A percentile compares a stretch with the other conserved stretches of the same genome.
These are phyloP conservation scores for Fabriciana adippe DNA, from an alignment of 2,888 invertebrate genomes.

Conservation along the genomic window DNA sequence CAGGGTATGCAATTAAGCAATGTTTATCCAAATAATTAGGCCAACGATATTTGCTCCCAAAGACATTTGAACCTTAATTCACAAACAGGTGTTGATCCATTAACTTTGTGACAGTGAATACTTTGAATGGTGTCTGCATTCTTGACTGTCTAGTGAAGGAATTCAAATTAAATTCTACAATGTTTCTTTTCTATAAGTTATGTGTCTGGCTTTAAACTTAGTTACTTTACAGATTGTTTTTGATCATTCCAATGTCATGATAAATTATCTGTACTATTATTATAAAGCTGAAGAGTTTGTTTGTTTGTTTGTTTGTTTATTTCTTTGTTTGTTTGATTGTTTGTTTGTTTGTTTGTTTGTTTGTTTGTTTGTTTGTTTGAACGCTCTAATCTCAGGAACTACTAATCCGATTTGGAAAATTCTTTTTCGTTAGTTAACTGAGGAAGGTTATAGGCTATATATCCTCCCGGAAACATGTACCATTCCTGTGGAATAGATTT, in stretches of 20 bases:
- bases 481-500: too few species aligned
- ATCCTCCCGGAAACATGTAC: too few species aligned
- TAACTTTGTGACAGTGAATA: slow-evolving; percentile 15
- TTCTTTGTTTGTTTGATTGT: too few species aligned
- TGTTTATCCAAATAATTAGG: background rate
- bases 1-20: background rate
- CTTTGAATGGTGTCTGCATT: slow-evolving; percentile 18
- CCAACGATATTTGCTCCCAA: background rate
- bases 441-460: too few species aligned
- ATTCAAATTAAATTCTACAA: slow-evolving; percentile 10
- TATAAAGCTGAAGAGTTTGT: too few species aligned
- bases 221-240: background rate
- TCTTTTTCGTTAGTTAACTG: too few species aligned
- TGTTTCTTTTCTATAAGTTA: slow-evolving; percentile 7
- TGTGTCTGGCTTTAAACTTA: background rate
- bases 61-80: slow-evolving; percentile 2
- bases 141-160: slow-evolving; percentile 9
- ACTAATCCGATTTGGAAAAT: too few species aligned
- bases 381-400: too few species aligned
- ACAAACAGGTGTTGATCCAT: slow-evolving; percentile 17
- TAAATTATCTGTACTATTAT: too few species aligned
- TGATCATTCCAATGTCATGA: background rate
- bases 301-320: too few species aligned
- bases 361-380: too few species aligned
- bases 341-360: too few species aligned